These are phyloP conservation scores for Trigoniulus corallinus DNA, from an alignment of 1,140 invertebrate species.

Conservation along the genomic window DNA sequence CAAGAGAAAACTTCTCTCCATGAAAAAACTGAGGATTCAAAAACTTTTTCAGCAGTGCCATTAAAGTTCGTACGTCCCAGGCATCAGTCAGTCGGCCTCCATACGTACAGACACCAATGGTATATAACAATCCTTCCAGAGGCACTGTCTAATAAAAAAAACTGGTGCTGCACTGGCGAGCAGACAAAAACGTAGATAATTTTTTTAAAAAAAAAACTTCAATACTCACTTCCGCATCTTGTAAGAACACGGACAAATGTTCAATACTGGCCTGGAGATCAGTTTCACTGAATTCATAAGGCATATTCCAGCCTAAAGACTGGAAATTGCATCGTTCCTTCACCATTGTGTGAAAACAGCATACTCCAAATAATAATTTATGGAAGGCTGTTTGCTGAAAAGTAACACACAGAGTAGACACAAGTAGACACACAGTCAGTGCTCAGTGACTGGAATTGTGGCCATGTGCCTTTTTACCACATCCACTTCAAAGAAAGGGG, in stretches of 20 bases:
- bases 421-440: too few relatives aligned
- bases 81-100: constrained; percentile 41
- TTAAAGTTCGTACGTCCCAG: constrained; percentile 32
- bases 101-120: constrained; percentile 44
- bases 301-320: constrained; percentile 33
- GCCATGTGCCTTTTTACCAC: too few relatives aligned
- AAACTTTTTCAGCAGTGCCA: constrained; percentile 27
- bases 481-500: too few relatives aligned
- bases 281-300: constrained; percentile 35
- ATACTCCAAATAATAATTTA: constrained; percentile 32
- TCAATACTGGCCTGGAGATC: constrained; percentile 18
- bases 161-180: too few relatives aligned
- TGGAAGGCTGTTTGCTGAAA: constrained; percentile 46
- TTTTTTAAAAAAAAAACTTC: too few relatives aligned
- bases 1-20: too few relatives aligned
- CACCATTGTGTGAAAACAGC: constrained; percentile 37
- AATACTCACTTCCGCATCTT: too few relatives aligned
- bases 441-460: too few relatives aligned
- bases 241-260: too few relatives aligned
- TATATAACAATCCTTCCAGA: constrained; percentile 28
- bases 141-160: constrained; percentile 26
- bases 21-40: too few relatives aligned
- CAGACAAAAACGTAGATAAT: too few relatives aligned
- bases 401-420: too few relatives aligned
- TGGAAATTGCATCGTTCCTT: constrained; percentile 34